These are phyloP conservation scores for Lonchura striata DNA, from an alignment of 2,113 vertebrate species.

Conservation along the genomic window DNA sequence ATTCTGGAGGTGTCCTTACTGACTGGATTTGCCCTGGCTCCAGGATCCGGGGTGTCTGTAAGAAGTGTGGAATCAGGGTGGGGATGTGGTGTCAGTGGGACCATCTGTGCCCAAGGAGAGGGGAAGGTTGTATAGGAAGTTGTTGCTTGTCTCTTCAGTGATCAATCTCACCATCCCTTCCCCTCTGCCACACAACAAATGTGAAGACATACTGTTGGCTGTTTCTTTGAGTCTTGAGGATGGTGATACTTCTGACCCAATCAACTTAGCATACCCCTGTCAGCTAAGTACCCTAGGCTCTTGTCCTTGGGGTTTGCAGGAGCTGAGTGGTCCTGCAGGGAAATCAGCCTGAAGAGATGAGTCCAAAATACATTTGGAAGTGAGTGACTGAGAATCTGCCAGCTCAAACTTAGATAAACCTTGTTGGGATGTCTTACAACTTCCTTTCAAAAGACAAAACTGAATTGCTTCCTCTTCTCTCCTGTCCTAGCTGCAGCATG, in stretches of 20 bases:
- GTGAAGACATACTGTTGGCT: background rate
- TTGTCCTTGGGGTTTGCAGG: background rate
- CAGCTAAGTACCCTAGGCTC: background rate
- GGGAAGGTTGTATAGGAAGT: background rate
- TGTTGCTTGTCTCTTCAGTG: background rate
- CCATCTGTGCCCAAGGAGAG: background rate
- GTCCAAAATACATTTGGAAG: background rate
- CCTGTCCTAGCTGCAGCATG: background rate
- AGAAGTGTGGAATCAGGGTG: background rate
- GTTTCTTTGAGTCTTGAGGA: background rate
- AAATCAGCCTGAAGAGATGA: background rate
- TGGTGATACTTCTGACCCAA: background rate
- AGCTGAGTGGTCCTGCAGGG: background rate
- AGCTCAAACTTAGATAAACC: background rate
- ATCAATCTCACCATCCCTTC: background rate
- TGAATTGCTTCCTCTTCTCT: background rate
- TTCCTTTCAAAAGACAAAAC: background rate
- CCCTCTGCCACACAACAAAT: background rate
- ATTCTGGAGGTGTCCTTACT: constrained; percentile 64
- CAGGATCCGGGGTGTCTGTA: constrained; percentile 45
- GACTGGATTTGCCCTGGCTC: constrained; percentile 53
- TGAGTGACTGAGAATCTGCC: background rate
- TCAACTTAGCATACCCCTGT: background rate
- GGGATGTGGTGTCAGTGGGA: background rate
- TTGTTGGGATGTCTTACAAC: background rate